A percentile compares a stretch with the other conserved stretches of the same genome.
These are phyloP conservation scores for Premnoplex brunnescens DNA, from an alignment of 2,797 vertebrate genomes.

Conservation along the genomic window DNA sequence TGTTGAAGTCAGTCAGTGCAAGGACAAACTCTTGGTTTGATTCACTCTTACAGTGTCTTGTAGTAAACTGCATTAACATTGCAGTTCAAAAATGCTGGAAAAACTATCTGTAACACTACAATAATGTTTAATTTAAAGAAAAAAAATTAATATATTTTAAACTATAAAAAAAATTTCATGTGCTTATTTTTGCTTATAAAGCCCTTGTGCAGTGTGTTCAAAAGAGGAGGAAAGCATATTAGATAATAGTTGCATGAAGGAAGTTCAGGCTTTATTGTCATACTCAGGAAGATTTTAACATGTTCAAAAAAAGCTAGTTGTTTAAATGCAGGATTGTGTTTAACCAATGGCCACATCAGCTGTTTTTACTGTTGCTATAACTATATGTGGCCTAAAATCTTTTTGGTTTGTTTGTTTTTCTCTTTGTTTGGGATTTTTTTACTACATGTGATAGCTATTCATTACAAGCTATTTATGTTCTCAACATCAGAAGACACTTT, in stretches of 20 bases:
- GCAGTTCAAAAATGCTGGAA: not conserved
- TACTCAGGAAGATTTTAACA: not conserved
- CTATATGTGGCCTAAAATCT: not conserved
- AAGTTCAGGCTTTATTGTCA: not conserved
- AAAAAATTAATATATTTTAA: not conserved
- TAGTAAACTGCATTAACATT: not conserved
- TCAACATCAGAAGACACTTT: not conserved
- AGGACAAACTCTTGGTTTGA: not conserved
- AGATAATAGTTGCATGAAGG: not conserved
- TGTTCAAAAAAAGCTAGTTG: not conserved
- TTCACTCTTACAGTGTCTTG: not conserved
- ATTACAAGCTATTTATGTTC: not conserved
- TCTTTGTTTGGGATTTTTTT: not conserved
- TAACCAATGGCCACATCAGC: not conserved
- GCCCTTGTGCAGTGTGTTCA: not conserved
- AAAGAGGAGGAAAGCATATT: not conserved
- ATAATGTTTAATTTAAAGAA: not conserved
- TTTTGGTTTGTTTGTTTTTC: not conserved
- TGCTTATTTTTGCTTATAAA: not conserved
- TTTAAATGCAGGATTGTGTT: not conserved
- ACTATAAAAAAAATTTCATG: fast-evolving
- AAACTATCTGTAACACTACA: not conserved
- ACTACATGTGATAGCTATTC: not conserved
- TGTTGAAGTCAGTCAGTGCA: not conserved
- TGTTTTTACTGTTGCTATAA: not conserved